Conservation (phyloP, 2,888 invertebrate species). For the Dryocosmus kuriphilus region DNA sequence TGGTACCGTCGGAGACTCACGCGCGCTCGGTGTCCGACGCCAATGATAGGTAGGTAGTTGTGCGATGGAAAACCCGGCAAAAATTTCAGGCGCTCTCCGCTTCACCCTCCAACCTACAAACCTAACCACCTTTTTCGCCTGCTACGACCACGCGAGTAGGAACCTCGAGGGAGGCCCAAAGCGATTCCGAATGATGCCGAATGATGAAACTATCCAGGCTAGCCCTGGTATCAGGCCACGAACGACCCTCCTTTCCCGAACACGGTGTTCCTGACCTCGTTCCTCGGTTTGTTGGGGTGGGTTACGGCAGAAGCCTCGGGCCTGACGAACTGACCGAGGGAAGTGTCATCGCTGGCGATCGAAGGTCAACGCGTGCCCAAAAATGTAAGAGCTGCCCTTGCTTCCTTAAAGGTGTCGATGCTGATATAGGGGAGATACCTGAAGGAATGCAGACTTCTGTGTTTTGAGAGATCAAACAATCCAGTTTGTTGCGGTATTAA, state of each 20-base stretch:
- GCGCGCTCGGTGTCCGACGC: slow-evolving; percentile 72
- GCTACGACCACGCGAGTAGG: slow-evolving; percentile 43
- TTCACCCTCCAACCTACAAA: slow-evolving; percentile 37
- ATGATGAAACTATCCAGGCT: slow-evolving; percentile 57
- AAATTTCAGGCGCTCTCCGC: slow-evolving; percentile 49
- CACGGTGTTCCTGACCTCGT: slow-evolving; percentile 72
- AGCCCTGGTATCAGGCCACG: slow-evolving; percentile 54
- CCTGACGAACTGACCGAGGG: slow-evolving; percentile 51
- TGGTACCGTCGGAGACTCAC: slow-evolving; percentile 53
- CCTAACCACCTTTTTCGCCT: slow-evolving; percentile 33
- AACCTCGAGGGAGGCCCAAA: slow-evolving; percentile 54
- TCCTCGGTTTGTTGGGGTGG: slow-evolving; percentile 71
- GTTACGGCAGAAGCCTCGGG: slow-evolving; percentile 67
- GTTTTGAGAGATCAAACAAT: too few relatives aligned
- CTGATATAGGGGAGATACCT: too few relatives aligned
- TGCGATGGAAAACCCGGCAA: slow-evolving; percentile 59
- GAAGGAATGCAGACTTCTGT: too few relatives aligned
- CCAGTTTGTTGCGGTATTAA: too few relatives aligned
- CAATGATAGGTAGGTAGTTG: slow-evolving; percentile 68
- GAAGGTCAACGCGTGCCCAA: slow-evolving; percentile 29
- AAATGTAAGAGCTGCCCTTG: not conserved
- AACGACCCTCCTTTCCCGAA: slow-evolving; percentile 57
- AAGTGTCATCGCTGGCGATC: slow-evolving; percentile 28
- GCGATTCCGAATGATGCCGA: slow-evolving; percentile 62
- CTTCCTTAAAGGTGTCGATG: too few relatives aligned